A percentile compares a stretch with the other conserved stretches of the same genome.
These are phyloP conservation scores for Ladona fulva DNA, from an alignment of 1,140 invertebrate species.

Conservation along the genomic window DNA sequence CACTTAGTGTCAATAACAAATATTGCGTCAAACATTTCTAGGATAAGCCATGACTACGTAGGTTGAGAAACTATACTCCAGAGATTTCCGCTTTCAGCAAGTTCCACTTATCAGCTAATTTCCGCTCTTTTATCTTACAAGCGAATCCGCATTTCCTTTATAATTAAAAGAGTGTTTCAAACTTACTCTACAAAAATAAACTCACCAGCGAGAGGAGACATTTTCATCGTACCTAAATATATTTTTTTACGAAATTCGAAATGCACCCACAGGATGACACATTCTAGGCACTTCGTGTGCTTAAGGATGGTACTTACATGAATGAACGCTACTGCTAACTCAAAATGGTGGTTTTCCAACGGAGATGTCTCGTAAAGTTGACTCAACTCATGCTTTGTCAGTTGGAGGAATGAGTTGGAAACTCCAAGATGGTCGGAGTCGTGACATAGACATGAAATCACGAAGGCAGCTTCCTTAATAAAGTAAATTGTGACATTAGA, in stretches of 20 bases:
- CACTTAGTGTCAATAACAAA: too few species aligned
- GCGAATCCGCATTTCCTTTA: not conserved
- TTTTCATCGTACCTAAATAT: not conserved
- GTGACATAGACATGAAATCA: conserved; percentile 44
- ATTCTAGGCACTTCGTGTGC: not conserved
- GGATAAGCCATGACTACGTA: too few species aligned
- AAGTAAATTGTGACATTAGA: too few species aligned
- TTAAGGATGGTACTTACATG: conserved; percentile 29
- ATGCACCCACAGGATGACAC: not conserved
- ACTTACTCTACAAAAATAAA: too few species aligned
- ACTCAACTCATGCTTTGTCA: conserved; percentile 39
- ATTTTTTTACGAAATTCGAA: not conserved
- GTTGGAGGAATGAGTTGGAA: conserved; percentile 46
- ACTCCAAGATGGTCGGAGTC: conserved; percentile 47
- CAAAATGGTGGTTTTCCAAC: conserved; percentile 47
- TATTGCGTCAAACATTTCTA: too few species aligned
- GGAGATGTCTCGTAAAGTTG: conserved; percentile 42
- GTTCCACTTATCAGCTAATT: not conserved
- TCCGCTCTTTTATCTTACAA: not conserved
- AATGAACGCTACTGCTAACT: conserved; percentile 41
- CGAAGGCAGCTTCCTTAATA: conserved; percentile 31
- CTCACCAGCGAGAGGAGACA: not conserved
- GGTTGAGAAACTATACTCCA: too few species aligned
- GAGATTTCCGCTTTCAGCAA: too few species aligned
- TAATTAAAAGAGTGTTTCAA: too few species aligned